A percentile compares a stretch with the other conserved stretches of the same genome.
Evolutionary conservation across 2,888 invertebrate species (phyloP).

Genomic region (Cetonia aurata): DNA sequence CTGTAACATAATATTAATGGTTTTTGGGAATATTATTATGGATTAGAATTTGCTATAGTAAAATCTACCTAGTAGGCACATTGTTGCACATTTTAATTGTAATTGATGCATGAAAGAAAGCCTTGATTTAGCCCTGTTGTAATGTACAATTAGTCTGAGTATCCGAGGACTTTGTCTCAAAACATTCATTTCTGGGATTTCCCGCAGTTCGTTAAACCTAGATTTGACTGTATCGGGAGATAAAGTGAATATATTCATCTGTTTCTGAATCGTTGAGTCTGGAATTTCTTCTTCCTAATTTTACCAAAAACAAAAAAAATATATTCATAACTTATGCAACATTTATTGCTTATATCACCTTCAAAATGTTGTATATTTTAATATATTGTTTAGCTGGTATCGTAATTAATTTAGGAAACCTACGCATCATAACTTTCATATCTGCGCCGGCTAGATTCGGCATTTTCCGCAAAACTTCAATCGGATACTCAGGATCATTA

Average conservation of each 20-base stretch:
- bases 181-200: slow-evolving; percentile 73
- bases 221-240: slow-evolving; percentile 71
- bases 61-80: slow-evolving; percentile 65
- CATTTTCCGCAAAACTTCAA: slow-evolving; percentile 70
- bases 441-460: slow-evolving; percentile 70
- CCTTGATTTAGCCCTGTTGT: slow-evolving; percentile 67
- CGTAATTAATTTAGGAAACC: slow-evolving; percentile 75
- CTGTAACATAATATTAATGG: slow-evolving; percentile 10
- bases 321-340: not conserved
- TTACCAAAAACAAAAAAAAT: slow-evolving; percentile 44
- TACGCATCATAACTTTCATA: slow-evolving; percentile 69
- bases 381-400: slow-evolving; percentile 70
- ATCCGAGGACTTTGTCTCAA: slow-evolving; percentile 74
- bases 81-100: slow-evolving; percentile 67
- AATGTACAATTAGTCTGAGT: slow-evolving; percentile 67
- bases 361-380: slow-evolving; percentile 70
- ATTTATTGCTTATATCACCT: slow-evolving; percentile 53
- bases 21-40: not conserved
- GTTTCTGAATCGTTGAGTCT: slow-evolving; percentile 68
- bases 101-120: slow-evolving; percentile 68
- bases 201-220: slow-evolving; percentile 71
- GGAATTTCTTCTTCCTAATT: slow-evolving; percentile 71
- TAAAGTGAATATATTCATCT: slow-evolving; percentile 72
- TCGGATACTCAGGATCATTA: slow-evolving; percentile 72
- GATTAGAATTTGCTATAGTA: not conserved